phyloP scores from a whole-genome alignment of 1,140 invertebrate genomes.

The Akabosia matsudoensis region DNA sequence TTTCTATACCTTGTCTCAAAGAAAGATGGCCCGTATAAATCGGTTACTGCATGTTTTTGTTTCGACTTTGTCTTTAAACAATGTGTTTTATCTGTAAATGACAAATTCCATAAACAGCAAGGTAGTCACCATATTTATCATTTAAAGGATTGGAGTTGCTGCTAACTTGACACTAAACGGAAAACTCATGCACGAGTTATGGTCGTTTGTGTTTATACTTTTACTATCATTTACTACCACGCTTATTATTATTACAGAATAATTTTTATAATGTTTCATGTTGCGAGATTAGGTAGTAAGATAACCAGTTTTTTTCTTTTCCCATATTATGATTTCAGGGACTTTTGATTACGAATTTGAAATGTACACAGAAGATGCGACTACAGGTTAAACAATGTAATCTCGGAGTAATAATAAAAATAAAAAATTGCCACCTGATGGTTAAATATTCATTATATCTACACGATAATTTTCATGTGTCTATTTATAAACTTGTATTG shows the following conservation, averaged over 20 bases:
- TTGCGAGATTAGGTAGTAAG: not conserved
- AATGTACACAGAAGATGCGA: too few species aligned
- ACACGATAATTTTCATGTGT: not conserved
- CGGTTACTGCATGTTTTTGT: not conserved
- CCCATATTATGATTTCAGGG: constrained; percentile 1
- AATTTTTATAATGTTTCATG: not conserved
- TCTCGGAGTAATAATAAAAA: too few species aligned
- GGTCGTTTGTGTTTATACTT: not conserved
- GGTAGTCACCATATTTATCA: not conserved
- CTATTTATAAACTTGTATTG: not conserved
- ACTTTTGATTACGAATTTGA: too few species aligned
- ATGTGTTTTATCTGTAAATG: not conserved
- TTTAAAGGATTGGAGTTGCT: not conserved
- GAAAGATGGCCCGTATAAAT: not conserved
- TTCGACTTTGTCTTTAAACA: not conserved
- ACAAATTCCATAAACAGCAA: not conserved
- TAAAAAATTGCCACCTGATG: not conserved
- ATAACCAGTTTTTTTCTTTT: not conserved
- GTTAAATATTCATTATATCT: not conserved
- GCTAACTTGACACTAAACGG: not conserved
- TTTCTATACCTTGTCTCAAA: too few species aligned
- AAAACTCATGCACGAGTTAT: not conserved
- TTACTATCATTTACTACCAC: not conserved
- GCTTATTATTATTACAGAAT: not conserved
- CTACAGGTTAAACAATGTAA: too few species aligned